Evolutionary conservation across 2,797 vertebrate species (phyloP).

Genomic region (Chelonia mydas): DNA sequence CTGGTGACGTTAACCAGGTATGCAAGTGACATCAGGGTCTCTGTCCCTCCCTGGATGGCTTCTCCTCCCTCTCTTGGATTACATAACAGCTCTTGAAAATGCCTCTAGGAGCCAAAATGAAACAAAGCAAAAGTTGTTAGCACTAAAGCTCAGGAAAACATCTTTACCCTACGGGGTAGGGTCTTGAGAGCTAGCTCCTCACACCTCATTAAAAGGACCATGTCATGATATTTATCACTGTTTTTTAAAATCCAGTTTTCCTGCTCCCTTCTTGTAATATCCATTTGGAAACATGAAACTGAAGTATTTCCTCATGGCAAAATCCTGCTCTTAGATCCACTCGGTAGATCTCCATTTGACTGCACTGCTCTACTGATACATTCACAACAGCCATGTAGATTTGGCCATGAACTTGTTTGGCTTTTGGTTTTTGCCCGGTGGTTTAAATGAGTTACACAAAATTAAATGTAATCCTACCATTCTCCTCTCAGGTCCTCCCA

Average conservation of each 20-base stretch:
- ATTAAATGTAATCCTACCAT: background rate
- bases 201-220: background rate
- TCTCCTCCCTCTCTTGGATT: background rate
- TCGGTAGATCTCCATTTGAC: background rate
- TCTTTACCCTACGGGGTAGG: background rate
- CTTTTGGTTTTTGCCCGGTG: background rate
- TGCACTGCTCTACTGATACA: background rate
- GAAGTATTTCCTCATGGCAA: background rate
- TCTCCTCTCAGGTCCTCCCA: background rate
- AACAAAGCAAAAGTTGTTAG: background rate
- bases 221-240: background rate
- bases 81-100: background rate
- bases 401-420: background rate
- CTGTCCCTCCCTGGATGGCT: background rate
- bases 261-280: background rate
- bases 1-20: background rate
- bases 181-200: background rate
- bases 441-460: background rate
- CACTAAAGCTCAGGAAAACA: background rate
- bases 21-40: background rate
- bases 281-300: background rate
- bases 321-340: background rate
- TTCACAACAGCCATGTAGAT: background rate
- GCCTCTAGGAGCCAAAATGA: background rate
- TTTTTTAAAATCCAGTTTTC: background rate